Conservation (phyloP, 2,797 vertebrate species). For the Lerista edwardsae region DNA sequence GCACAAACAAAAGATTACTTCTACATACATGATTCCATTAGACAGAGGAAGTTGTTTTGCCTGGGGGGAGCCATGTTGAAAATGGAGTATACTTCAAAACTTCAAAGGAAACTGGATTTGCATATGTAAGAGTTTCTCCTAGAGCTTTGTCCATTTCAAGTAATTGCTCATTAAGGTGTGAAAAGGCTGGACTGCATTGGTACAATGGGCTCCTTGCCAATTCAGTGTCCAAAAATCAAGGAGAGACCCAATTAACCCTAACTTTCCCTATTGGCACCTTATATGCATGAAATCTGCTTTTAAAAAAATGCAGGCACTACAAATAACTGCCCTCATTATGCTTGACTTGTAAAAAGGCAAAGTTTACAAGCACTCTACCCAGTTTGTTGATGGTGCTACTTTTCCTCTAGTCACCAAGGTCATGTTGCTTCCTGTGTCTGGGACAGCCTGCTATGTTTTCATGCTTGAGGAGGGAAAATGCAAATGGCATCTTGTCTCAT, state of each 20-base stretch:
- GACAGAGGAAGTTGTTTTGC: neutral
- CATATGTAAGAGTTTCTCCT: constrained; percentile 14
- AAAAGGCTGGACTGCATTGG: neutral
- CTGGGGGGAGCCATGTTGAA: neutral
- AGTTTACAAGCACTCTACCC: neutral
- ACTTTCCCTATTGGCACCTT: neutral
- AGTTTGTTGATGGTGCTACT: neutral
- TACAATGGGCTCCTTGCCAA: neutral
- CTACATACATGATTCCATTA: constrained; percentile 4
- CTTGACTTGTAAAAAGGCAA: neutral
- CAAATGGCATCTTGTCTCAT: neutral
- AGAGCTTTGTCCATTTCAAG: constrained; percentile 5
- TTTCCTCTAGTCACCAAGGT: neutral
- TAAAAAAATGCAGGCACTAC: neutral
- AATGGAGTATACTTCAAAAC: neutral
- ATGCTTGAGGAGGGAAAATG: neutral
- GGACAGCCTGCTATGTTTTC: neutral
- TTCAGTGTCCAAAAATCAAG: constrained; percentile 5
- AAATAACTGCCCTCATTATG: neutral
- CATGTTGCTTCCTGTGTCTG: neutral
- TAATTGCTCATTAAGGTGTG: constrained; percentile 28
- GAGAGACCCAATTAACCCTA: neutral
- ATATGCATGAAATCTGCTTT: neutral
- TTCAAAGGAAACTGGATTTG: constrained; percentile 26
- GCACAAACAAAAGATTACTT: constrained; percentile 18